Base-by-base conservation (phyloP, 2,797 vertebrate species). In the Arrhamphus sclerolepis region DNA sequence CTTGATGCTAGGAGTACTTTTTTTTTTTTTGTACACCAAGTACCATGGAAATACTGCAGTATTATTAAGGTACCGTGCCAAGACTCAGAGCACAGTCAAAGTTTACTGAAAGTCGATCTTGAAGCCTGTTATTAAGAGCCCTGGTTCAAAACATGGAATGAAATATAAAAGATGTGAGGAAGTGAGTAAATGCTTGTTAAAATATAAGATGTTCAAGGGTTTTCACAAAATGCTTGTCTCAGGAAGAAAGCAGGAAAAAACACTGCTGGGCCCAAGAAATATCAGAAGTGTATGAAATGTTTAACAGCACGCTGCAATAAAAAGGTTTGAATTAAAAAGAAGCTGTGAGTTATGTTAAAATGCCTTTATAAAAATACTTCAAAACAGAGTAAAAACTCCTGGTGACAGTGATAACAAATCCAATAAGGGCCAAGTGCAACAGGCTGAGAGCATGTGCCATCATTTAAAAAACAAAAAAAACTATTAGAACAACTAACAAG, bases 381-480 rank as follows among this genome's bases (percentile, higher is more conserved):
- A 22, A 48, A 44, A 55, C 40, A 50, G 39, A 26, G 13, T 55
- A 24, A 42, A 42, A 69, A 71, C 24, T 41, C 46, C 5, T 53
- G 8, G 60, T 68, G 26, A 65, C 29, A 55, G 49, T 67, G 26
- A 66, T 26, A n/a, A 57, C 16, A 50, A 52, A 50, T 59, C 46
- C 21, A 0, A 54, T 18, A 21, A 52, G 62, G 78, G 72, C 18
- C 20, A 56, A 77, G 83, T 84, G 81, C 72, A 77, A 77, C 57
- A 53, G 66, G 61, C 43, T 58, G 29, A 76, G 82, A 66, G 62
- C 61, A 82, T 81, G 83, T 87, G 84, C 86, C 81, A 55, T 82
- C 10, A 72, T 78, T 62, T 78, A n/a, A n/a, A n/a, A n/a, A n/a
- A n/a, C n/a, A n/a, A n/a, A n/a, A 20, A 57, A 60, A 42, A 69